These are phyloP conservation scores for Pyrocephalus nanus DNA, from an alignment of 2,797 vertebrate species.

Conservation along the genomic window DNA sequence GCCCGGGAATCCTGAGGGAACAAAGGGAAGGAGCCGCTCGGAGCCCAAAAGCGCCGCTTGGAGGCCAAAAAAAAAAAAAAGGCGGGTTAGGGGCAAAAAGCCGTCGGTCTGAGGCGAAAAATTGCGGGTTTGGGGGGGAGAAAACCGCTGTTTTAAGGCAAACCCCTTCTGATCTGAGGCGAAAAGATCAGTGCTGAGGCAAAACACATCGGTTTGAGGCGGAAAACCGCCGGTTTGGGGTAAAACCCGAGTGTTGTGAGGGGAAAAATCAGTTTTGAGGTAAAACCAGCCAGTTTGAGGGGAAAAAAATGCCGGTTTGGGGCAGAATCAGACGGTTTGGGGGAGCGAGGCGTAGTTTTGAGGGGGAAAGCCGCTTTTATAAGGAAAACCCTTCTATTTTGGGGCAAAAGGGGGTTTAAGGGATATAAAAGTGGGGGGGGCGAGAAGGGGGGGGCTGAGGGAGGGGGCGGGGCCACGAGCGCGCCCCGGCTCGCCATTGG, in stretches of 20 bases:
- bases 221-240: background rate
- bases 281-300: background rate
- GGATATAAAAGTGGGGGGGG: background rate
- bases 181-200: background rate
- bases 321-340: background rate
- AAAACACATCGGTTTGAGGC: too few relatives aligned
- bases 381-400: too few relatives aligned
- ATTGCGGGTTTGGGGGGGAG: too few relatives aligned
- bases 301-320: background rate
- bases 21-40: background rate
- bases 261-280: background rate
- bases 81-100: rapidly evolving
- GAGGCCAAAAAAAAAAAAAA: background rate
- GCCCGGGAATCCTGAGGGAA: background rate
- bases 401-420: background rate
- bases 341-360: background rate
- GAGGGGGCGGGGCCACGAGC: background rate
- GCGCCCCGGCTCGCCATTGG: background rate
- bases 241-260: background rate
- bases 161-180: too few relatives aligned
- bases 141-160: background rate
- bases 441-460: background rate
- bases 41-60: background rate
- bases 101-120: rapidly evolving
- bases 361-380: background rate